Conservation (phyloP, 2,888 invertebrate genomes). For the Aleiodes leptofemur region DNA sequence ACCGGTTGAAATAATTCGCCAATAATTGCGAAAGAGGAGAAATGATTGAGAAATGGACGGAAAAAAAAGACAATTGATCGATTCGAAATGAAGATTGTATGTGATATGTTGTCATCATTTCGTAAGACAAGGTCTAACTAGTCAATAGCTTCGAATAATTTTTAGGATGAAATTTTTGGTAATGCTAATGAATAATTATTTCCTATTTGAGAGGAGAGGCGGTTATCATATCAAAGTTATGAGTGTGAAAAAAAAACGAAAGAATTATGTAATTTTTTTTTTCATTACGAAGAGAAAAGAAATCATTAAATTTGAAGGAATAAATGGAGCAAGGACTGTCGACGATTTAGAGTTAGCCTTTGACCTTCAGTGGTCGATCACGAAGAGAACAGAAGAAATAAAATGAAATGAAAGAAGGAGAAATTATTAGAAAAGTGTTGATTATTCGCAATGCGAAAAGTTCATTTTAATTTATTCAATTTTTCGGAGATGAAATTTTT, state of each 20-base stretch:
- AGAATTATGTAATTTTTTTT: neutral
- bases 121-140: slow-evolving; percentile 56
- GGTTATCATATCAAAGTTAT: slow-evolving; percentile 41
- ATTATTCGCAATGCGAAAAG: too few species aligned
- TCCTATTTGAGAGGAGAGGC: slow-evolving; percentile 56
- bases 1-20: neutral
- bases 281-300: neutral
- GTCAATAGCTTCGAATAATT: slow-evolving; percentile 60
- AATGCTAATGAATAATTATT: slow-evolving; percentile 55
- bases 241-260: slow-evolving; percentile 25
- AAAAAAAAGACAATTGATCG: slow-evolving; percentile 19
- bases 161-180: slow-evolving; percentile 51
- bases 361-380: neutral
- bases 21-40: neutral
- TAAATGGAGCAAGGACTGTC: slow-evolving; percentile 11
- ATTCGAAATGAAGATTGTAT: slow-evolving; percentile 22
- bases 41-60: neutral
- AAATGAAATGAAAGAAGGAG: slow-evolving; percentile 14
- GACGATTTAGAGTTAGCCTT: slow-evolving; percentile 1
- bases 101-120: slow-evolving; percentile 38
- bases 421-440: slow-evolving; percentile 24
- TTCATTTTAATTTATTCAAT: too few species aligned
- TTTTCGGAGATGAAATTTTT: too few species aligned
- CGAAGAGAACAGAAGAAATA: neutral
- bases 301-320: neutral